A percentile compares a stretch with the other conserved stretches of the same genome.
Conservation (phyloP, 1,140 invertebrate genomes). For the Camponotus pennsylvanicus region DNA sequence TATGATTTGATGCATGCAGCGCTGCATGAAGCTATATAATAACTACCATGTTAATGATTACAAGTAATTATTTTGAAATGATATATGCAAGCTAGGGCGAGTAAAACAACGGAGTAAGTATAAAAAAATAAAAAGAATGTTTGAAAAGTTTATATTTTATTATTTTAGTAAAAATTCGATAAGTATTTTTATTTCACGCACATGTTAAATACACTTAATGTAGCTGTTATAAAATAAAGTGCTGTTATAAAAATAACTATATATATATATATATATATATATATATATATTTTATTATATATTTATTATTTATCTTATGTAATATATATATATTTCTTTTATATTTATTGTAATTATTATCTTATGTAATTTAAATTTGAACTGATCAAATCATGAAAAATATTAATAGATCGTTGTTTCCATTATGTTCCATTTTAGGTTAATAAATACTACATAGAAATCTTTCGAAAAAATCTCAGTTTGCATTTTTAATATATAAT, state of each 20-base stretch:
- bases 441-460: not conserved
- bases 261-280: not conserved
- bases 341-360: not conserved
- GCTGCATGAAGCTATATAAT: too few species aligned
- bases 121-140: too few species aligned
- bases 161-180: too few species aligned
- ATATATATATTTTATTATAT: not conserved
- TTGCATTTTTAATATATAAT: not conserved
- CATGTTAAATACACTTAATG: too few species aligned
- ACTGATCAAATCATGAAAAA: not conserved
- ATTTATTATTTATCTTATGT: not conserved
- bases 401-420: not conserved
- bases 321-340: not conserved
- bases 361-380: not conserved
- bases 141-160: too few species aligned
- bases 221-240: too few species aligned
- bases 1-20: too few species aligned
- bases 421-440: not conserved
- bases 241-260: not conserved
- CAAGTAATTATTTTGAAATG: too few species aligned
- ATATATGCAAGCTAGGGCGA: too few species aligned
- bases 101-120: too few species aligned
- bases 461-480: not conserved
- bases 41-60: too few species aligned
- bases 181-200: too few species aligned